Evolutionary conservation across 2,113 vertebrate genomes (phyloP).

Genomic region (Heliornis fulica): DNA sequence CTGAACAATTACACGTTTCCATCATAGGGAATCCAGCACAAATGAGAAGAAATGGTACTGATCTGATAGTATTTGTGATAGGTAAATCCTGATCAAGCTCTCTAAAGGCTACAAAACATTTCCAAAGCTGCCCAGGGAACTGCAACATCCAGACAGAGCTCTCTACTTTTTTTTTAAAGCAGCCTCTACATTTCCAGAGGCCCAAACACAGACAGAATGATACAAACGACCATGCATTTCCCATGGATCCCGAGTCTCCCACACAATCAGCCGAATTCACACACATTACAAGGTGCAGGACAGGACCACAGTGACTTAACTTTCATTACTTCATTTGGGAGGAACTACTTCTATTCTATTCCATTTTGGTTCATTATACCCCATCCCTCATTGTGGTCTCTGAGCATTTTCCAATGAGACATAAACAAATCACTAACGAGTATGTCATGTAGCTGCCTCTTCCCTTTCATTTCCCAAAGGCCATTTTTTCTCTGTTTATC

Average conservation of each 20-base stretch:
- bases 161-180: neutral
- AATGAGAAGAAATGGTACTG: neutral
- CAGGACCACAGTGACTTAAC: neutral
- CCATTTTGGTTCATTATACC: neutral
- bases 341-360: neutral
- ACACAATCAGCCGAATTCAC: neutral
- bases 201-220: neutral
- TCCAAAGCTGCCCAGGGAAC: neutral
- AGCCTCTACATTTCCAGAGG: neutral
- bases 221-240: neutral
- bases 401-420: conserved; percentile 48
- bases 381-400: neutral
- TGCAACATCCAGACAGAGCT: neutral
- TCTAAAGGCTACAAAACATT: neutral
- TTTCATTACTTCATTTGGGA: conserved; percentile 45
- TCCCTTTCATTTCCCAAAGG: conserved; percentile 39
- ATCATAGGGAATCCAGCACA: neutral
- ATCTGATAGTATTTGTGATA: neutral
- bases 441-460: conserved; percentile 41
- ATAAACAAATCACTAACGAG: conserved; percentile 44
- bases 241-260: neutral
- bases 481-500: neutral
- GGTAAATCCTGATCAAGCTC: neutral
- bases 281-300: neutral
- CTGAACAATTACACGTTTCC: neutral